Evolutionary conservation across 2,888 invertebrate species (phyloP).

Genomic region (Timema podura): DNA sequence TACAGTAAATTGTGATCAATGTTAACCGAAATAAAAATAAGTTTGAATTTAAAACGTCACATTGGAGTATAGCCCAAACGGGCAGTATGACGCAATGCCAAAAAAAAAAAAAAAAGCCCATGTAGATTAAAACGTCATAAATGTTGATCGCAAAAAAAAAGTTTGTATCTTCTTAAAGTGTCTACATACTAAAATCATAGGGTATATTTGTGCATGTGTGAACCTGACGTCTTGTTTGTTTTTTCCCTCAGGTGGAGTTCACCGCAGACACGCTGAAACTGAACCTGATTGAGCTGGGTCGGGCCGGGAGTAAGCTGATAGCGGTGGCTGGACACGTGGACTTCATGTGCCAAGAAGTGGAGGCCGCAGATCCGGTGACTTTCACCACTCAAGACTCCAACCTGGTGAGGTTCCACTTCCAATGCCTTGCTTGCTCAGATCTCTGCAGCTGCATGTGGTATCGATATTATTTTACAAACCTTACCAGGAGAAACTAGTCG

Average conservation of each 20-base stretch:
- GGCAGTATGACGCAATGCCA: no score
- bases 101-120: no score
- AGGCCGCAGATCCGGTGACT: slow-evolving; percentile 84
- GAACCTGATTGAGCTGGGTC: slow-evolving; percentile 83
- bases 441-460: neutral
- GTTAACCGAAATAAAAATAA: no score
- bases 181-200: no score
- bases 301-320: slow-evolving; percentile 75
- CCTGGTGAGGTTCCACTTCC: slow-evolving; percentile 61
- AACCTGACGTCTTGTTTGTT: no score
- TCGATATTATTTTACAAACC: neutral
- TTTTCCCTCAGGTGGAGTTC: slow-evolving; percentile 74
- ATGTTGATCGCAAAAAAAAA: no score
- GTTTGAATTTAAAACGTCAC: no score
- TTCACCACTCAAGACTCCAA: slow-evolving; percentile 89
- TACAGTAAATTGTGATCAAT: no score
- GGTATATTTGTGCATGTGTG: no score
- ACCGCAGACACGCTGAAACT: slow-evolving; percentile 82
- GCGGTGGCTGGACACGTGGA: slow-evolving; percentile 80
- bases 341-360: slow-evolving; percentile 81
- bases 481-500: neutral
- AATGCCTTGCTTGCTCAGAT: neutral
- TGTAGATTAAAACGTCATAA: no score
- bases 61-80: no score
- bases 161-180: no score